Evolutionary conservation across 2,797 vertebrate genomes (phyloP).

Genomic region (Pseudomugil tenellus): DNA sequence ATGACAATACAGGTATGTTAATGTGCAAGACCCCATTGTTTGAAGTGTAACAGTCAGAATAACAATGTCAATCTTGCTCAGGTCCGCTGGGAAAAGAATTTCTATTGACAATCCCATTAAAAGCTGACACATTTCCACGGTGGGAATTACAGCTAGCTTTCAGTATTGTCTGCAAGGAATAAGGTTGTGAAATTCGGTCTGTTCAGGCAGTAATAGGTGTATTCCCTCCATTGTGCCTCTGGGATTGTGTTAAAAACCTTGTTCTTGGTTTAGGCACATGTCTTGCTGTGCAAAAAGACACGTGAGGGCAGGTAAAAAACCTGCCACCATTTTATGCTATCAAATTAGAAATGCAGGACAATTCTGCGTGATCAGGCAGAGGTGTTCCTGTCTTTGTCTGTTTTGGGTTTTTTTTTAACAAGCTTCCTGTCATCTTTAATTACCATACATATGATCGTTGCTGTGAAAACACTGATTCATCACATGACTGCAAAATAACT

Average conservation of each 20-base stretch:
- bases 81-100: constrained; percentile 69
- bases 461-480: constrained; percentile 7
- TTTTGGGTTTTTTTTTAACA: constrained; percentile 13
- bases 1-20: constrained; percentile 54
- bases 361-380: neutral
- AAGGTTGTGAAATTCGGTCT: constrained; percentile 57
- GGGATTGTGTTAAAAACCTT: constrained; percentile 34
- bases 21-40: constrained; percentile 58
- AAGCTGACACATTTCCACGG: constrained; percentile 73
- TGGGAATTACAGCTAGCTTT: constrained; percentile 74
- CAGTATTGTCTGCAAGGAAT: constrained; percentile 66
- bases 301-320: constrained; percentile 11
- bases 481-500: neutral
- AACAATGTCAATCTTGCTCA: constrained; percentile 73
- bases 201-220: constrained; percentile 46
- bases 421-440: constrained; percentile 43
- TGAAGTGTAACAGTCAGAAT: constrained; percentile 66
- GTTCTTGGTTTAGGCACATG: constrained; percentile 34
- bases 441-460: constrained; percentile 8
- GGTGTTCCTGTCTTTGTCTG: neutral
- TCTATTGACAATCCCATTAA: constrained; percentile 77
- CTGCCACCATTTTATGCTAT: constrained; percentile 4
- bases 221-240: constrained; percentile 30
- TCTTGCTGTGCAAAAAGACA: constrained; percentile 40
- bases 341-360: constrained; percentile 19